phyloP scores from a whole-genome alignment of 2,888 invertebrate genomes.

The Pilophorus perplexus region DNA sequence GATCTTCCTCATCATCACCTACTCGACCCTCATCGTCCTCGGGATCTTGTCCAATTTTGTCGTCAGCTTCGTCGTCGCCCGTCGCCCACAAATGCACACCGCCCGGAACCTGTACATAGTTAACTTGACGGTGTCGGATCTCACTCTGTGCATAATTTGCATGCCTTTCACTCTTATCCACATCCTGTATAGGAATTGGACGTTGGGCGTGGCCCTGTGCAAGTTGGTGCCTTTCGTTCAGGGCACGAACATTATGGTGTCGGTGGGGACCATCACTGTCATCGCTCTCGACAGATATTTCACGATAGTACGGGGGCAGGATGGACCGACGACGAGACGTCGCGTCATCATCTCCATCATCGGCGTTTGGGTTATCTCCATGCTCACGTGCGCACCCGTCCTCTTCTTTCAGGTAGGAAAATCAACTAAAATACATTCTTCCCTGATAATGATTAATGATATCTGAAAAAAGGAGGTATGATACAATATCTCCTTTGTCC shows the following conservation, averaged over 20 bases:
- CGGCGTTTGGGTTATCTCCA: conserved; percentile 50
- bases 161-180: conserved; percentile 61
- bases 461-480: no score
- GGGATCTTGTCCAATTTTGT: conserved; percentile 52
- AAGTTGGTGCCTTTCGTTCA: conserved; percentile 59
- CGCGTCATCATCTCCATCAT: conserved; percentile 50
- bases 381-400: conserved; percentile 49
- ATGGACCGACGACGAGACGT: conserved; percentile 46
- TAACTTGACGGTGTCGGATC: conserved; percentile 60
- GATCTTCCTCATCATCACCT: conserved; percentile 51
- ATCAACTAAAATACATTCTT: neutral
- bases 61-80: conserved; percentile 52
- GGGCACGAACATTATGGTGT: conserved; percentile 61
- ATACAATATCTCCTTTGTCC: no score
- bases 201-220: conserved; percentile 59
- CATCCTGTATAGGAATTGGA: conserved; percentile 56
- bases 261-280: conserved; percentile 61
- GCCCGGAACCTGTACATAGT: conserved; percentile 58
- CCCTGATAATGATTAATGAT: neutral
- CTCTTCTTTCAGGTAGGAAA: conserved; percentile 51
- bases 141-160: conserved; percentile 59
- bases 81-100: conserved; percentile 51
- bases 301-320: conserved; percentile 53
- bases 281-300: conserved; percentile 55
- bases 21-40: conserved; percentile 51